Percentiles rank a stretch among this genome's conserved stretches.
Evolutionary conservation across 2,888 invertebrate genomes (phyloP).

Genomic region (Syrista parreyssii): DNA sequence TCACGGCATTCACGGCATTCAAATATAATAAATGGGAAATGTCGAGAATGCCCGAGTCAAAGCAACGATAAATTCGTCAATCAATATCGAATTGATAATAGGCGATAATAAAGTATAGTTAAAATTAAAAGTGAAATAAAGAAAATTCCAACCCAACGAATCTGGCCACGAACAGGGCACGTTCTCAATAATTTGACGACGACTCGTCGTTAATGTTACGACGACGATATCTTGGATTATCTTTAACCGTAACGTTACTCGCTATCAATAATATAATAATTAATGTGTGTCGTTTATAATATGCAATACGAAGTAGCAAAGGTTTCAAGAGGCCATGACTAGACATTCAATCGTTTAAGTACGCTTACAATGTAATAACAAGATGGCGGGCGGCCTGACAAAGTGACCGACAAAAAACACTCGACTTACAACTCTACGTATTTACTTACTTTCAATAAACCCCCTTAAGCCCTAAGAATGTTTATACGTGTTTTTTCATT

Average conservation of each 20-base stretch:
- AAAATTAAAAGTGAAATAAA: conserved; percentile 21
- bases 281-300: conserved; percentile 13
- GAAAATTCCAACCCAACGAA: background rate
- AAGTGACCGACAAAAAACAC: conserved; percentile 60
- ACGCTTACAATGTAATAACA: conserved; percentile 63
- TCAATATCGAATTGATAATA: conserved; percentile 18
- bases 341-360: conserved; percentile 63
- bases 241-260: conserved; percentile 14
- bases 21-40: background rate
- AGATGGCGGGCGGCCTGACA: conserved; percentile 62
- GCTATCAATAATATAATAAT: conserved; percentile 27
- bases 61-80: background rate
- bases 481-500: conserved; percentile 18
- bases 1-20: too few relatives aligned
- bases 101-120: background rate
- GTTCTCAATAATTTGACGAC: background rate
- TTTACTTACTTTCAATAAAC: conserved; percentile 56
- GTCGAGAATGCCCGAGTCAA: background rate
- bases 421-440: conserved; percentile 32
- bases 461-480: conserved; percentile 29
- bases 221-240: conserved; percentile 1
- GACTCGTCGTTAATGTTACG: background rate
- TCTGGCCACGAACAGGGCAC: background rate
- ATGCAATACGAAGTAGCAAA: conserved; percentile 53
- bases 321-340: conserved; percentile 65